phyloP scores from a whole-genome alignment of 2,888 invertebrate species.

The Standfussiana lucernea region DNA sequence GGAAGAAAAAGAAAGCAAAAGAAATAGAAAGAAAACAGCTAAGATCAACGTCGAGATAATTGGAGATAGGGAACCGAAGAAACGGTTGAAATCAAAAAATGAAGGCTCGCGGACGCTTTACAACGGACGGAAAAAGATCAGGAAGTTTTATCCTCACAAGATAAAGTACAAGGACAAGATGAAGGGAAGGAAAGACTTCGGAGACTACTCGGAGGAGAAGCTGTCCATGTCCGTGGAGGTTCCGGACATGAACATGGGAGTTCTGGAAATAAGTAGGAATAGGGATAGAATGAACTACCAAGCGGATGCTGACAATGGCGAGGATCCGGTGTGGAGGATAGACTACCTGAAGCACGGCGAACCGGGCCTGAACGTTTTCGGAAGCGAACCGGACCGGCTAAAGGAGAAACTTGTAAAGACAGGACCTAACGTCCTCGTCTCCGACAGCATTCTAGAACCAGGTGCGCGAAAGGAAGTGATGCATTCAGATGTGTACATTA shows the following conservation, averaged over 20 bases:
- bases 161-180: slow-evolving; percentile 83
- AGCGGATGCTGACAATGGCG: slow-evolving; percentile 72
- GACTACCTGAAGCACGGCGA: slow-evolving; percentile 87
- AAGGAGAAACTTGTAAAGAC: slow-evolving; percentile 79
- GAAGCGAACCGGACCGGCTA: slow-evolving; percentile 71
- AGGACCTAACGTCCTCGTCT: slow-evolving; percentile 74
- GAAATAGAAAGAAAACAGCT: slow-evolving; percentile 47
- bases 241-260: slow-evolving; percentile 70
- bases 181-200: slow-evolving; percentile 68
- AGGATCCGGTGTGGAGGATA: slow-evolving; percentile 83
- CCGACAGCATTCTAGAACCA: slow-evolving; percentile 74
- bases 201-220: slow-evolving; percentile 80
- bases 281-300: slow-evolving; percentile 71
- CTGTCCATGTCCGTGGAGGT: slow-evolving; percentile 83
- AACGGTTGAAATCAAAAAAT: slow-evolving; percentile 61
- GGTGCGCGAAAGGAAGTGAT: slow-evolving; percentile 77
- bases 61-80: slow-evolving; percentile 37
- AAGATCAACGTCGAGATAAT: slow-evolving; percentile 31
- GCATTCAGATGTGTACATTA: slow-evolving; percentile 85
- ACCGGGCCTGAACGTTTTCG: slow-evolving; percentile 78
- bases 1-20: slow-evolving; percentile 44
- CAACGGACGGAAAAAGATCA: slow-evolving; percentile 79
- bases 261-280: slow-evolving; percentile 21
- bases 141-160: slow-evolving; percentile 87
- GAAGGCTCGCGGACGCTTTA: slow-evolving; percentile 71